Base-by-base conservation (phyloP, 2,797 vertebrate species). In the Sebastes alutus region DNA sequence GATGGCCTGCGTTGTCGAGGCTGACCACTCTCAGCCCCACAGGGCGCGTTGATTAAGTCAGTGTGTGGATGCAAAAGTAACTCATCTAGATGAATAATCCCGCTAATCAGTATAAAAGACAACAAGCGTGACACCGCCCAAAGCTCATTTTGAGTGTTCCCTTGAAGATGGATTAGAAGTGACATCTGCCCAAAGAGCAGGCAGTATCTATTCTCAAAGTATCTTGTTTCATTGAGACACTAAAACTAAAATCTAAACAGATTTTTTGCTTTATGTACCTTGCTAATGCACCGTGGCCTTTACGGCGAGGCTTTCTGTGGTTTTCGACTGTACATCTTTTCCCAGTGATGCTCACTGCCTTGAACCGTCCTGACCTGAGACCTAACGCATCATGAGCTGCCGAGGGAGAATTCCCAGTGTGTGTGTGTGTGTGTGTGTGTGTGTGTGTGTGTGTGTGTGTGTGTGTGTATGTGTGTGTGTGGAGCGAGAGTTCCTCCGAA, bases 301-400 rank as follows among this genome's bases (percentile, higher is more conserved):
- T 71, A 80, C 32, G 52, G 49, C 11, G 32, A 74, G 64, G 38
- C 32, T 78, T 56, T 66, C 27, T 71, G 29, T 23, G 63, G 35
- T 82, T 86, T 83, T 72, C 30, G 30, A 77, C 61, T 59, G 55
- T 70, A 69, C 79, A 80, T 86, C 68, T 79, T 87, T 82, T 77
- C 80, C 87, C 67, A 71, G 35, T 71, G 82, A 82, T 62, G 78
- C 78, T 77, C 79, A 38, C 68, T 75, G 85, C 78, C 77, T 87
- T 87, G 75, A 92, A 90, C 87, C 72, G 80, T 88, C 75, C 81
- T 82, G 82, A 93, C 91, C 91, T 68, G 84, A 87, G 90, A 86
- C 84, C 85, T 46, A 63, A 88, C 83, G 87, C 87, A 89, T 84
- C 86, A 86, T 72, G 86, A 86, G 88, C 85, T 89, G 85, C 88